Conservation (phyloP, 2,888 invertebrate species). For the Troglohyphantes excavatus region DNA sequence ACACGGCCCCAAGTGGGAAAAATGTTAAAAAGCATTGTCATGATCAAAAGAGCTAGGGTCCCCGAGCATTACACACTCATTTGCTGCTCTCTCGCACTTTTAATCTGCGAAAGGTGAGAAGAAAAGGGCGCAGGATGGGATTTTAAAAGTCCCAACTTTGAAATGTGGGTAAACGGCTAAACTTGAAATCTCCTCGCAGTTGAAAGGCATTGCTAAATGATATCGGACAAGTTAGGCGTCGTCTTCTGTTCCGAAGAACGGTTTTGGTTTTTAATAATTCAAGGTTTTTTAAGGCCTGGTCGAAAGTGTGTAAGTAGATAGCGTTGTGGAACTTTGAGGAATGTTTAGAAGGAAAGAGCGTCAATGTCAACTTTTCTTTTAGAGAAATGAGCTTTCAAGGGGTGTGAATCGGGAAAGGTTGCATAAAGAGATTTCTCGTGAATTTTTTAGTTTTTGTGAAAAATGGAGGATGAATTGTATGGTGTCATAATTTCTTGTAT, state of each 20-base stretch:
- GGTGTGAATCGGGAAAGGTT: too few species aligned
- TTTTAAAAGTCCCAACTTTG: constrained; percentile 68
- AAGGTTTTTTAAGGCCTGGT: constrained; percentile 37
- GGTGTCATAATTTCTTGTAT: too few species aligned
- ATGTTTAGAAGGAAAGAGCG: background rate
- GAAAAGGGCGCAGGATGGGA: constrained; percentile 73
- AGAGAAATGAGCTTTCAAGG: too few species aligned
- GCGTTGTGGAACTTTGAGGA: background rate
- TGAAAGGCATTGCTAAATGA: constrained; percentile 59
- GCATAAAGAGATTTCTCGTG: too few species aligned
- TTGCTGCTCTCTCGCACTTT: constrained; percentile 60
- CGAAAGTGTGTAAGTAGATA: background rate
- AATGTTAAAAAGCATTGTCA: constrained; percentile 70
- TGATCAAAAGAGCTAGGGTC: constrained; percentile 72
- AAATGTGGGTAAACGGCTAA: constrained; percentile 51
- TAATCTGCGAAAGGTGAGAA: constrained; percentile 1
- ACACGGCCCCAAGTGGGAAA: constrained; percentile 5
- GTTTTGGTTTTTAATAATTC: constrained; percentile 68
- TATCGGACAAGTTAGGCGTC: constrained; percentile 67
- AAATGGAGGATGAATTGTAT: too few species aligned
- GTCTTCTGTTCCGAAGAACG: constrained; percentile 8
- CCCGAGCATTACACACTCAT: constrained; percentile 67
- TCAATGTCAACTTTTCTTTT: constrained; percentile 1
- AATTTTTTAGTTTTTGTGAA: too few species aligned
- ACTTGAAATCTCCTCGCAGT: constrained; percentile 45